Evolutionary conservation across 1,140 invertebrate species (phyloP).

Genomic region (Sitophilus oryzae): DNA sequence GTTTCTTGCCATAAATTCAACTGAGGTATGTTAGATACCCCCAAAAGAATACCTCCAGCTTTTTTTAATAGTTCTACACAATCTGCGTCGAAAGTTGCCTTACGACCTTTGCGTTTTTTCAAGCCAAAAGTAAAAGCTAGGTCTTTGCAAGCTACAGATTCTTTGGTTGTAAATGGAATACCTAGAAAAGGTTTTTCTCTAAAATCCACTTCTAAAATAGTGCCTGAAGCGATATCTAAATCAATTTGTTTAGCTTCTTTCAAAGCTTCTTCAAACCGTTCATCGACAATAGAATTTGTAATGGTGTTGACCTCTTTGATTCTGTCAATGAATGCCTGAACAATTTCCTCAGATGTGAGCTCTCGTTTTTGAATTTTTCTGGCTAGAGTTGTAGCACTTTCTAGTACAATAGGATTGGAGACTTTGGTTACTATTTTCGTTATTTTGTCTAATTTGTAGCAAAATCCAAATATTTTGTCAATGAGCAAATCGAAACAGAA

Average conservation of each 20-base stretch:
- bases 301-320: slow-evolving; percentile 73
- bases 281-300: slow-evolving; percentile 77
- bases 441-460: slow-evolving; percentile 53
- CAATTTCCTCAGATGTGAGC: slow-evolving; percentile 63
- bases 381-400: slow-evolving; percentile 61
- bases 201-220: slow-evolving; percentile 51
- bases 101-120: slow-evolving; percentile 47
- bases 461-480: slow-evolving; percentile 49
- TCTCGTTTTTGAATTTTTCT: slow-evolving; percentile 58
- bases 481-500: slow-evolving; percentile 43
- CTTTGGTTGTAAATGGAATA: slow-evolving; percentile 74
- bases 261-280: slow-evolving; percentile 68
- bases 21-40: slow-evolving; percentile 88
- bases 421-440: slow-evolving; percentile 51
- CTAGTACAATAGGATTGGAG: slow-evolving; percentile 53
- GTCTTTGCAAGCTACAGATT: slow-evolving; percentile 53
- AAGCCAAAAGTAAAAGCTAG: slow-evolving; percentile 65
- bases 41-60: slow-evolving; percentile 79
- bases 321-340: slow-evolving; percentile 67
- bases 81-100: slow-evolving; percentile 67
- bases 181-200: slow-evolving; percentile 65
- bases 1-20: slow-evolving; percentile 82
- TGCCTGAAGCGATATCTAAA: slow-evolving; percentile 52
- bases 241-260: slow-evolving; percentile 70
- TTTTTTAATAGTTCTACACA: slow-evolving; percentile 65